Percentiles rank a stretch among this genome's conserved stretches.
Evolutionary conservation across 1,140 invertebrate species (phyloP).

Genomic region (Plutomurus gul): DNA sequence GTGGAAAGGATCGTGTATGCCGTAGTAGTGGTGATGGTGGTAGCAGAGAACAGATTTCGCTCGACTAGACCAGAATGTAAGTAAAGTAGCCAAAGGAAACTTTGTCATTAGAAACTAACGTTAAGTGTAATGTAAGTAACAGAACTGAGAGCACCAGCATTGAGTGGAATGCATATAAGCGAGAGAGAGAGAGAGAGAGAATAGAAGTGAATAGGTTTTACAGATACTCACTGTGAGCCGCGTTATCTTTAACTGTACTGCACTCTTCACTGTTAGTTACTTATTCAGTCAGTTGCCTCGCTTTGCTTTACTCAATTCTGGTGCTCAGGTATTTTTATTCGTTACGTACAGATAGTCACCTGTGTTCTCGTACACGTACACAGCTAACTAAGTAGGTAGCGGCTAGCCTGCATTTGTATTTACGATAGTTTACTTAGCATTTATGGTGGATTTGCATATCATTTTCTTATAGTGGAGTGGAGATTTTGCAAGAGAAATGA

Average conservation of each 20-base stretch:
- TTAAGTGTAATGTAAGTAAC: slow-evolving; percentile 30
- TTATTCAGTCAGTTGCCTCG: no score
- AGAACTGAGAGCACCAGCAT: not conserved
- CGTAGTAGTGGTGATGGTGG: no score
- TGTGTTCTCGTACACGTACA: not conserved
- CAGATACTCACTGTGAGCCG: not conserved
- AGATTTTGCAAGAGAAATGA: not conserved
- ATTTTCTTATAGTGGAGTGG: not conserved
- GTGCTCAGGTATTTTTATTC: not conserved
- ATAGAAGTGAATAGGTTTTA: not conserved
- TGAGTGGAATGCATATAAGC: not conserved
- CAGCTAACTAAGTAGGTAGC: no score
- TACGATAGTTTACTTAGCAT: not conserved
- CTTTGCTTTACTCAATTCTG: not conserved
- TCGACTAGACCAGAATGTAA: not conserved
- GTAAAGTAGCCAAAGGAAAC: not conserved
- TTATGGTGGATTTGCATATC: slow-evolving; percentile 2
- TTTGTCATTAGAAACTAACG: slow-evolving; percentile 29
- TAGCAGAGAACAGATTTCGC: no score
- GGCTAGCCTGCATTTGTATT: not conserved
- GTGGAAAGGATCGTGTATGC: no score
- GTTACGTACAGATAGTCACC: not conserved
- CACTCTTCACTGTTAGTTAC: slow-evolving; percentile 21
- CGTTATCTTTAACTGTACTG: slow-evolving; percentile 24
- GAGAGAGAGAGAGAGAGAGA: no score